Evolutionary conservation across 2,888 invertebrate genomes (phyloP), one percentile per base, ranked within the genome.

Genomic region (Sycophila texana): DNA sequence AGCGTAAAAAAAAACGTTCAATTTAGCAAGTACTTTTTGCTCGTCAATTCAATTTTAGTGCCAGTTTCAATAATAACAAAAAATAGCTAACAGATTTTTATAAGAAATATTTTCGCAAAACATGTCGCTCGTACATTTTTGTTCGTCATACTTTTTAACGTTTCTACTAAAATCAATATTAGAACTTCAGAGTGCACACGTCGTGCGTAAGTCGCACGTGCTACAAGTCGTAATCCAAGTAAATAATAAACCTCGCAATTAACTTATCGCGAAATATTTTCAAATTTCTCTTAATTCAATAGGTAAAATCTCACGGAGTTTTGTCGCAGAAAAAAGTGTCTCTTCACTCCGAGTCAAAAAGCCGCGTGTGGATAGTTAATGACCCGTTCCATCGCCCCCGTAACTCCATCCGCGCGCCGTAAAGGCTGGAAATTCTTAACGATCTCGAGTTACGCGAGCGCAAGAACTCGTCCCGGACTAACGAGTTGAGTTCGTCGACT

Each of bases 401-500:
- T 39, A 39, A 39, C 39, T 39, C 39, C 39, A 53, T 4, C 3
- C 16, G 1, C 53, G 53, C 63, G 18, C 12, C 18, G 14, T 4
- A 39, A 39, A 12, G n/a, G 39, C 39, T 10, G 39, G 1, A 39
- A 39, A 39, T 1, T 39, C 7, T 39, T 39, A 39, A 39, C 39
- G 39, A 39, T 39, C 39, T 39, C 39, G 10, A 39, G 39, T 39
- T 39, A 39, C 39, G 39, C 39, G 18, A 63, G 39, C 39, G 47
- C 39, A 39, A 63, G 13, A 47, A 63, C 47, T 12, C 30, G 13
- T 58, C 39, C 63, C 63, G 47, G 63, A 16, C n/a, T 18, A 47
- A 63, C 63, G 30, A 47, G 47, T 63, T 18, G 63, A 63, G 63
- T 63, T 63, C 63, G 47, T 47, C 63, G 63, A 47, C 63, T 63